These are phyloP conservation scores for Subanguina moxae DNA, from an alignment of 1,140 invertebrate species.

Conservation along the genomic window DNA sequence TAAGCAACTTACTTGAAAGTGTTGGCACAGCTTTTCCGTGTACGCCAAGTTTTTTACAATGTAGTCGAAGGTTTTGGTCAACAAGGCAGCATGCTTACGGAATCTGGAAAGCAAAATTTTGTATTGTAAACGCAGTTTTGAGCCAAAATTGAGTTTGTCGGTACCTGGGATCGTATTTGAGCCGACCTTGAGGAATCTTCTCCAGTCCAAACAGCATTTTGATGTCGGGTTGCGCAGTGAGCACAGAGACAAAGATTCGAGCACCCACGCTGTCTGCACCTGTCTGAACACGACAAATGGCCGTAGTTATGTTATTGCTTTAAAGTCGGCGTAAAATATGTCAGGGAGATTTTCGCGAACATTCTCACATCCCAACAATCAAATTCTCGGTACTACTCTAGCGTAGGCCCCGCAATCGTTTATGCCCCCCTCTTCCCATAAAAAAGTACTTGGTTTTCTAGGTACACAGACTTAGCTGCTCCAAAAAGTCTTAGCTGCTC, in stretches of 20 bases:
- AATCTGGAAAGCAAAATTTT: conserved; percentile 3
- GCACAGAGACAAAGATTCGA: conserved; percentile 34
- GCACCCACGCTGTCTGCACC: conserved; percentile 42
- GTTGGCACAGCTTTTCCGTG: conserved; percentile 41
- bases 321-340: no score
- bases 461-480: no score
- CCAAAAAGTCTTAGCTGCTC: no score
- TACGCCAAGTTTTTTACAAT: conserved; percentile 43
- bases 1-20: conserved; percentile 31
- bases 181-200: conserved; percentile 40
- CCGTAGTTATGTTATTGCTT: no score
- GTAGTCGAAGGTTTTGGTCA: conserved; percentile 41
- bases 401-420: no score
- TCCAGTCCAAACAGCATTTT: conserved; percentile 48
- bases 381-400: no score
- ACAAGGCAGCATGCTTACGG: conserved; percentile 34
- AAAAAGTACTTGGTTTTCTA: no score
- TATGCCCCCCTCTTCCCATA: no score
- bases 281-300: conserved; percentile 8
- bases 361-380: no score
- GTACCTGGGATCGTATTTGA: conserved; percentile 24
- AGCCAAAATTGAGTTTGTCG: no score
- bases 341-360: no score
- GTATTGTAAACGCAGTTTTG: no score
- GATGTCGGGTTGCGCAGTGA: conserved; percentile 46